phyloP scores from a whole-genome alignment of 2,888 invertebrate species.

The Microplitis deprimator region DNA sequence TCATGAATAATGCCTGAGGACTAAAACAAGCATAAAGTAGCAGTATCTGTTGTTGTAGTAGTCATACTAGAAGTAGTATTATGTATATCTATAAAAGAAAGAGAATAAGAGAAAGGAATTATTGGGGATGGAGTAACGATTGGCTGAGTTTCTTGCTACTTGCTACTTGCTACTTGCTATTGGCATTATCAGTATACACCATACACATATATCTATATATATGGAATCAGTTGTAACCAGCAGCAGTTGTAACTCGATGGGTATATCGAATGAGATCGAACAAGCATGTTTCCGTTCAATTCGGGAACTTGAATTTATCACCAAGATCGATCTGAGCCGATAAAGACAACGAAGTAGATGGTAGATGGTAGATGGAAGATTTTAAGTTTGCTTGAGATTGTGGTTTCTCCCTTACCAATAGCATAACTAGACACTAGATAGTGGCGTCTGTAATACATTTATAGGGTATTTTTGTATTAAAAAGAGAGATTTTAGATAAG shows the following conservation, averaged over 20 bases:
- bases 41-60: background rate
- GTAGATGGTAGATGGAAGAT: slow-evolving; percentile 12
- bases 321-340: slow-evolving; percentile 27
- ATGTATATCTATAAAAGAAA: background rate
- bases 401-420: background rate
- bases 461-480: no score
- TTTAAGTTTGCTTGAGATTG: slow-evolving; percentile 19
- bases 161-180: background rate
- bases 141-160: background rate
- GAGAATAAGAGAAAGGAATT: background rate
- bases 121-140: slow-evolving; percentile 7
- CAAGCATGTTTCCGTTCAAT: slow-evolving; percentile 21
- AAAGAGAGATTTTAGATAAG: no score
- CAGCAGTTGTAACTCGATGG: background rate
- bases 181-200: background rate
- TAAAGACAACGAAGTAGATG: slow-evolving; percentile 27
- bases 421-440: no score
- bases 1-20: slow-evolving; percentile 16
- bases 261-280: background rate
- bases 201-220: no score
- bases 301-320: slow-evolving; percentile 28
- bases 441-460: no score
- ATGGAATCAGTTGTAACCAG: no score
- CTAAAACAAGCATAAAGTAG: slow-evolving; percentile 14
- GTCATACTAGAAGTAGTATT: background rate